Conservation (phyloP, 2,113 vertebrate genomes). For the Anarrhichthys ocellatus region DNA sequence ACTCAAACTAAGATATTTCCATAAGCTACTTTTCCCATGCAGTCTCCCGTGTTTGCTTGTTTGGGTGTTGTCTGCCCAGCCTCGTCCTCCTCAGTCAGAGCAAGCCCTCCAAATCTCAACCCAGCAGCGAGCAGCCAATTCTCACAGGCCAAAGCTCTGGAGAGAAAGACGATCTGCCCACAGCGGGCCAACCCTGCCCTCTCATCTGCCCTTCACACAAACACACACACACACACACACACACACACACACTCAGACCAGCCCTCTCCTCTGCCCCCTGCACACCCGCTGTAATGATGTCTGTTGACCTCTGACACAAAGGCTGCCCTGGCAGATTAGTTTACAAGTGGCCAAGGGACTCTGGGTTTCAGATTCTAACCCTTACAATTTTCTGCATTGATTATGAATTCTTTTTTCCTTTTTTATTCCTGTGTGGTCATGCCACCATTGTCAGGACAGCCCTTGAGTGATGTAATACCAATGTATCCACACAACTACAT, state of each 20-base stretch:
- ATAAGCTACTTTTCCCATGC: background rate
- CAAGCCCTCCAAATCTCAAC: conserved; percentile 37
- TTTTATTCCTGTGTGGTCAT: conserved; percentile 19
- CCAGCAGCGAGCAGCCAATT: conserved; percentile 57
- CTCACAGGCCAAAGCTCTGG: conserved; percentile 72
- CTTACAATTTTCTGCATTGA: conserved; percentile 69
- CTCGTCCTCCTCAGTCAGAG: conserved; percentile 27
- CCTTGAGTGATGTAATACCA: background rate
- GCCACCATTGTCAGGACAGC: conserved; percentile 26
- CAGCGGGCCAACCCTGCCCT: conserved; percentile 72
- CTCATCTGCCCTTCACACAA: conserved; percentile 81
- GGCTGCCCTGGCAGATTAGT: conserved; percentile 79
- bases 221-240: conserved; percentile 56
- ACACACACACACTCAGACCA: conserved; percentile 35
- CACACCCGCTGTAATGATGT: conserved; percentile 77
- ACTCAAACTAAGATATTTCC: background rate
- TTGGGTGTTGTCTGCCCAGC: conserved; percentile 20
- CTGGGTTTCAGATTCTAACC: conserved; percentile 70
- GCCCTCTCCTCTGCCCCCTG: conserved; percentile 77
- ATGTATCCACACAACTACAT: background rate
- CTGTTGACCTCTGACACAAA: conserved; percentile 83
- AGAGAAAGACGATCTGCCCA: conserved; percentile 82
- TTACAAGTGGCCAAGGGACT: conserved; percentile 80
- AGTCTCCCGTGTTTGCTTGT: conserved; percentile 14
- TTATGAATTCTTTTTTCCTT: conserved; percentile 43